Evolutionary conservation across 2,797 vertebrate genomes (phyloP).

Genomic region (Erethizon dorsatum): DNA sequence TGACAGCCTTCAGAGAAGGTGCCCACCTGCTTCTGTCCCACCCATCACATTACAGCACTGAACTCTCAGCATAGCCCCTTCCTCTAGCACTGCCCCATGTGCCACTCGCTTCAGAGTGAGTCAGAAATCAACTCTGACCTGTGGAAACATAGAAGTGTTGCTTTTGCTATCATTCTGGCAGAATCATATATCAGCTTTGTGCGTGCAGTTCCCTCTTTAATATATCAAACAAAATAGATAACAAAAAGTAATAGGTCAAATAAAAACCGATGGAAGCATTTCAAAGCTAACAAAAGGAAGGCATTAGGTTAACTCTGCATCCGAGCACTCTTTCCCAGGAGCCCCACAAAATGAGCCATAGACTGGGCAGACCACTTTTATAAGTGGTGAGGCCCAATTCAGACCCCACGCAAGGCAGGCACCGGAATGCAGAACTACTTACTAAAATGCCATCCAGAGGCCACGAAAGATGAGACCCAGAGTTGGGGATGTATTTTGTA

Average conservation of each 20-base stretch:
- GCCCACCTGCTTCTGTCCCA: background rate
- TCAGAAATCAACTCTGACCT: background rate
- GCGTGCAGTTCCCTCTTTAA: background rate
- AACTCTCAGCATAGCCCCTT: background rate
- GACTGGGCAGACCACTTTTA: background rate
- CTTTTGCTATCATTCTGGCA: background rate
- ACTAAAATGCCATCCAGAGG: background rate
- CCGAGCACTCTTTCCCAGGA: constrained; percentile 78
- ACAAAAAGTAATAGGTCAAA: constrained; percentile 57
- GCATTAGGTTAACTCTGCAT: background rate
- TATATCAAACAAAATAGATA: background rate
- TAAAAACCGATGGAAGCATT: constrained; percentile 82
- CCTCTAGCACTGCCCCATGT: background rate
- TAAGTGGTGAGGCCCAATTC: rapidly evolving
- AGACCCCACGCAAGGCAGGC: background rate
- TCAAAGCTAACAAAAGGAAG: constrained; percentile 80
- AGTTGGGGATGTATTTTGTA: background rate
- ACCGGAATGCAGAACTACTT: background rate
- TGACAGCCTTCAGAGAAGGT: background rate
- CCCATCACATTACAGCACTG: background rate
- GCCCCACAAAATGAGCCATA: constrained; percentile 77
- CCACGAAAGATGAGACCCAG: background rate
- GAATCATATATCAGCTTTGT: background rate
- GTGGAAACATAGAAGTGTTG: background rate
- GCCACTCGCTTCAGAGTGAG: background rate